Conservation (phyloP, 1,140 invertebrate species). For the Tetragnatha versicolor region DNA sequence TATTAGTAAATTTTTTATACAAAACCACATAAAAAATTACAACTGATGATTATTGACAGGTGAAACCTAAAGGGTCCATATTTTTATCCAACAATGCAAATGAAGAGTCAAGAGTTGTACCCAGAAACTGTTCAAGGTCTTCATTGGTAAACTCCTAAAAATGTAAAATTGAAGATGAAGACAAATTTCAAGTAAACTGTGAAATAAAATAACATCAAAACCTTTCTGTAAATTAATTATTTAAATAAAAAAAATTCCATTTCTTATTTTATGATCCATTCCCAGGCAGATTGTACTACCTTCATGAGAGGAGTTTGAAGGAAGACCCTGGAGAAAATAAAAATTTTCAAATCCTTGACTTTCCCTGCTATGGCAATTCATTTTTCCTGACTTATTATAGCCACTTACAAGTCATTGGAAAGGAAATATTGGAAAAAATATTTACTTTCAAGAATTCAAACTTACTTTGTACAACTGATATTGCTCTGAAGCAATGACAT, state of each 20-base stretch:
- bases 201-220: too few species aligned
- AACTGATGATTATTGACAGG: background rate
- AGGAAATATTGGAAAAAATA: background rate
- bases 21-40: too few species aligned
- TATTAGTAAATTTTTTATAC: too few species aligned
- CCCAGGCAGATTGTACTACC: background rate
- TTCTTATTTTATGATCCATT: background rate
- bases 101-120: slow-evolving; percentile 81
- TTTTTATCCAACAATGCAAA: slow-evolving; percentile 76
- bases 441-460: background rate
- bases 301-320: background rate
- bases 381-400: background rate
- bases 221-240: too few species aligned
- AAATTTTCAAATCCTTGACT: background rate
- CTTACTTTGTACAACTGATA: slow-evolving; percentile 77
- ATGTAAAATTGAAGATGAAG: too few species aligned
- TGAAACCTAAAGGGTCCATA: slow-evolving; percentile 65
- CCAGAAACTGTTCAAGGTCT: slow-evolving; percentile 77
- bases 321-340: background rate
- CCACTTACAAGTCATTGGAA: background rate
- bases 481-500: slow-evolving; percentile 80
- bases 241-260: too few species aligned
- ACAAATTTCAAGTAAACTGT: too few species aligned
- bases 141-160: slow-evolving; percentile 77
- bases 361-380: background rate